A percentile compares a stretch with the other conserved stretches of the same genome.
These are phyloP conservation scores for Albula goreensis DNA, from an alignment of 2,113 vertebrate species.

Conservation along the genomic window DNA sequence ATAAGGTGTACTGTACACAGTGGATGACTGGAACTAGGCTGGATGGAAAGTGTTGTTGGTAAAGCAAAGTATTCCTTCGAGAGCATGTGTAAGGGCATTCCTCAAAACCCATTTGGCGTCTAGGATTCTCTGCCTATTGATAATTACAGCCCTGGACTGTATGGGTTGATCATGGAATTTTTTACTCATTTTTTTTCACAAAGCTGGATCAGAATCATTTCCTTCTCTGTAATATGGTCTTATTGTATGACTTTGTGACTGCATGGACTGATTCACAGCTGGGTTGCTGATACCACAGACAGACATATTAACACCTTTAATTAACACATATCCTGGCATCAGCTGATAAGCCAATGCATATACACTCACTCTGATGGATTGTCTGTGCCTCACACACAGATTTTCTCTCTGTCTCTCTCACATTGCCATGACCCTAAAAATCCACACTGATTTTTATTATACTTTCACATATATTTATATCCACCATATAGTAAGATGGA, in stretches of 20 bases:
- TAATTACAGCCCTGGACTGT: background rate
- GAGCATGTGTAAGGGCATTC: background rate
- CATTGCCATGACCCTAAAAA: background rate
- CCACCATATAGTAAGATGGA: background rate
- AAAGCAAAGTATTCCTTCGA: background rate
- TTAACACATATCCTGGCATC: background rate
- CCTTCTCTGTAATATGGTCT: background rate
- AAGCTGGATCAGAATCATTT: background rate
- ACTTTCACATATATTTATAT: background rate
- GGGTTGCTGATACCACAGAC: background rate
- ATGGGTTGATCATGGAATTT: background rate
- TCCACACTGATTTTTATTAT: background rate
- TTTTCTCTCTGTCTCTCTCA: background rate
- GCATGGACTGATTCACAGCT: background rate
- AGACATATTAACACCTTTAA: background rate
- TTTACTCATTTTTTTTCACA: background rate
- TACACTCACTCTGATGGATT: background rate
- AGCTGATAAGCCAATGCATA: background rate
- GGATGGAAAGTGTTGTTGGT: background rate
- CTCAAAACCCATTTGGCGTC: background rate
- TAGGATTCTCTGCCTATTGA: background rate
- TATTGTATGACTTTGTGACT: background rate
- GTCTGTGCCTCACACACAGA: background rate
- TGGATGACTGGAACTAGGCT: background rate
- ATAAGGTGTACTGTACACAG: background rate